Conservation (phyloP, 2,888 invertebrate species). For the Acleris laterana region DNA sequence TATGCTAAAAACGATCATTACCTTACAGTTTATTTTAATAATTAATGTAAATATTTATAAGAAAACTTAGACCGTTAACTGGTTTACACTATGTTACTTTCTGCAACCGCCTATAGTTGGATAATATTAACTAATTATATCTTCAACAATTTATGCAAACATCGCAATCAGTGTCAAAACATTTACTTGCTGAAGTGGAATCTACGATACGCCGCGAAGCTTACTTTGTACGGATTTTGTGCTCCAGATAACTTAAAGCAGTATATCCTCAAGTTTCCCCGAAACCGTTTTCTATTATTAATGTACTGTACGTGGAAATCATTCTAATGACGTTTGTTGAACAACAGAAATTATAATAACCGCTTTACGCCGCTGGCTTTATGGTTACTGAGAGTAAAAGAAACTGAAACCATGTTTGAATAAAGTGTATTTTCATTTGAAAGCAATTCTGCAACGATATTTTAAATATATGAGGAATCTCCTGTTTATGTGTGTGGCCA, state of each 20-base stretch:
- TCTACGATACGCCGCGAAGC: slow-evolving; percentile 2
- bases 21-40: too few relatives aligned
- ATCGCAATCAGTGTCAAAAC: slow-evolving; percentile 21
- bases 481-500: too few relatives aligned
- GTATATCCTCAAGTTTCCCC: slow-evolving; percentile 74
- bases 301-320: slow-evolving; percentile 74
- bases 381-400: slow-evolving; percentile 20
- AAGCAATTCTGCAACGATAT: neutral
- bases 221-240: slow-evolving; percentile 42
- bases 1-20: too few relatives aligned
- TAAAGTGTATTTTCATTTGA: slow-evolving; percentile 8
- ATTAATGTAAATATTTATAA: too few relatives aligned
- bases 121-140: slow-evolving; percentile 13
- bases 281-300: slow-evolving; percentile 76
- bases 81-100: too few relatives aligned
- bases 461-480: too few relatives aligned
- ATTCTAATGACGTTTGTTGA: slow-evolving; percentile 64
- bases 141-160: slow-evolving; percentile 27
- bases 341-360: slow-evolving; percentile 55
- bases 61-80: too few relatives aligned
- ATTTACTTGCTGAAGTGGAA: slow-evolving; percentile 32
- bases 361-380: slow-evolving; percentile 42
- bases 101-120: too few relatives aligned
- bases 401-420: slow-evolving; percentile 19
- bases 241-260: slow-evolving; percentile 64